Percentiles rank a stretch among this genome's conserved stretches.
These are phyloP conservation scores for Hozukius guyotensis DNA, from an alignment of 2,797 vertebrate genomes.

Conservation along the genomic window DNA sequence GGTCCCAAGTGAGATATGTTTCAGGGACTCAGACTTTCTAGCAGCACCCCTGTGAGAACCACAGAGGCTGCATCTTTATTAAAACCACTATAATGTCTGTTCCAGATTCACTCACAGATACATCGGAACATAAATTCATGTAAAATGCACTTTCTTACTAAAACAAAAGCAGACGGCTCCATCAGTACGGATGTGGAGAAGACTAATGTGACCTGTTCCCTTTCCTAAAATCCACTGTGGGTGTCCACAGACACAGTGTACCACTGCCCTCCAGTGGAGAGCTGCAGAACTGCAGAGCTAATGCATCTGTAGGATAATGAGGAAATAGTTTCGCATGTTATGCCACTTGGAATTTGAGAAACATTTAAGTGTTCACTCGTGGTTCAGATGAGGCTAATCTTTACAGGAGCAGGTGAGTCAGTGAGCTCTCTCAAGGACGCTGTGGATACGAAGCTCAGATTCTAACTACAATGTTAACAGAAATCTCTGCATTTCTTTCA, in stretches of 20 bases:
- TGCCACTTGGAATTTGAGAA: neutral
- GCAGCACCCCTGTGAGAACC: neutral
- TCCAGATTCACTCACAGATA: neutral
- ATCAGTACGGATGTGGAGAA: neutral
- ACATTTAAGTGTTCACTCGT: neutral
- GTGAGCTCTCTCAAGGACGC: neutral
- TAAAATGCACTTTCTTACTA: neutral
- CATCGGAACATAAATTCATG: neutral
- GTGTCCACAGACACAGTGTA: slow-evolving; percentile 29
- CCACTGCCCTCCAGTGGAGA: slow-evolving; percentile 81
- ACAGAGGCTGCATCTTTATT: neutral
- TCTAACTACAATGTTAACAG: neutral
- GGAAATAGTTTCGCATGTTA: neutral
- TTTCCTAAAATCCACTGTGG: neutral
- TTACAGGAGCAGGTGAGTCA: neutral
- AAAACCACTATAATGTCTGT: neutral
- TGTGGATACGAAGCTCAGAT: neutral
- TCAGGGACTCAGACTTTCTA: neutral
- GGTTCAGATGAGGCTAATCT: neutral
- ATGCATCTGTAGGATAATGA: neutral
- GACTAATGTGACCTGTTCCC: neutral
- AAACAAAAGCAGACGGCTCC: slow-evolving; percentile 12
- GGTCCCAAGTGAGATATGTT: neutral
- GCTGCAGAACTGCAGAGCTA: neutral
- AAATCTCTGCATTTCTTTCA: neutral